phyloP scores from a whole-genome alignment of 2,888 invertebrate species.

The Beris chalybata region DNA sequence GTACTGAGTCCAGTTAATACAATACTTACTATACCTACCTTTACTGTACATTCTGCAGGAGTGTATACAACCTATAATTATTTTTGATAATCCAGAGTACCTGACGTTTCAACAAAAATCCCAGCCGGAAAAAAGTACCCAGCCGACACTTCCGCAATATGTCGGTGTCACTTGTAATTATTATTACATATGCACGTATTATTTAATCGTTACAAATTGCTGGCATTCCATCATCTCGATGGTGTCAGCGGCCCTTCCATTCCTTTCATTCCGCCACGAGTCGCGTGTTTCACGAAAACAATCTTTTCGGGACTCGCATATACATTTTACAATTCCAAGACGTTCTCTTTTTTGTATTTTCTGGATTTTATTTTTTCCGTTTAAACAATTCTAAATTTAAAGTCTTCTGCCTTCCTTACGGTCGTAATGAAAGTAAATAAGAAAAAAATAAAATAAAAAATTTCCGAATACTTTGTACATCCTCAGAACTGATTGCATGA shows the following conservation, averaged over 20 bases:
- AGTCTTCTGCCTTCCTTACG: background rate
- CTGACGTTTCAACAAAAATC: no score
- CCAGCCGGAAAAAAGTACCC: no score
- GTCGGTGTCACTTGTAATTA: no score
- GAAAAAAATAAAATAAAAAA: constrained; percentile 1
- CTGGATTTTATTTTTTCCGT: constrained; percentile 1
- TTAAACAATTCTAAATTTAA: constrained; percentile 20
- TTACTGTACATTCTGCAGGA: no score
- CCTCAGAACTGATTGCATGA: background rate
- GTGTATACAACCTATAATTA: no score
- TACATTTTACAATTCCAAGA: no score
- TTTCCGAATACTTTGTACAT: background rate
- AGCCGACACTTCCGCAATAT: no score
- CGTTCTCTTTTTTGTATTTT: background rate
- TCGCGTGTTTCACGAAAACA: constrained; percentile 27
- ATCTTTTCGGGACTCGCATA: background rate
- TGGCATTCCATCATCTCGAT: constrained; percentile 7
- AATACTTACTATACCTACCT: no score
- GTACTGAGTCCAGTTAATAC: no score
- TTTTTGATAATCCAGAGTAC: no score
- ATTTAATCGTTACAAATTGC: constrained; percentile 23
- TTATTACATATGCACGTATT: background rate
- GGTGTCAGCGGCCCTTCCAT: constrained; percentile 15
- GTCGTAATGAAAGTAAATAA: background rate
- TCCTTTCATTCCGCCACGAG: constrained; percentile 4